Conservation (phyloP, 1,140 invertebrate species). For the Ridgeia piscesae region DNA sequence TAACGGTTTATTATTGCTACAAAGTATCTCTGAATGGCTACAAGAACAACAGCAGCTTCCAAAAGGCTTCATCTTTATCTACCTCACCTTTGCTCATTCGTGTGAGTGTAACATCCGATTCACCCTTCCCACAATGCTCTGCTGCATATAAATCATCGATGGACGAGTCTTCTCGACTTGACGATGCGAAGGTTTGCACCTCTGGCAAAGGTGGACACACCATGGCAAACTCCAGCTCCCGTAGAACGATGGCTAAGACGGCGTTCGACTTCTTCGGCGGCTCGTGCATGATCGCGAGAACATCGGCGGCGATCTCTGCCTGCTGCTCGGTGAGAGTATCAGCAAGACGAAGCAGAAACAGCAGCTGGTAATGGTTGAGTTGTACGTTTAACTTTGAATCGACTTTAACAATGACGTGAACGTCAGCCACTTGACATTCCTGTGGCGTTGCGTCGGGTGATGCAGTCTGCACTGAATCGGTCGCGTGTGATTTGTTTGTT, state of each 20-base stretch:
- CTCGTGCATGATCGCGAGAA: background rate
- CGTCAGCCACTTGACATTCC: constrained; percentile 7
- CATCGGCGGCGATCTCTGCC: constrained; percentile 21
- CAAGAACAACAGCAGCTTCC: no score
- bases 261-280: constrained; percentile 24
- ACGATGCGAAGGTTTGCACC: constrained; percentile 61
- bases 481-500: background rate
- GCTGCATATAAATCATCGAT: constrained; percentile 12
- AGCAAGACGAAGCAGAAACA: constrained; percentile 81
- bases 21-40: no score
- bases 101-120: constrained; percentile 72
- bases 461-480: background rate
- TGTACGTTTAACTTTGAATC: constrained; percentile 46
- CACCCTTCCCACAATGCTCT: background rate
- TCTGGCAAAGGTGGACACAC: constrained; percentile 78
- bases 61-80: constrained; percentile 67
- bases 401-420: constrained; percentile 42
- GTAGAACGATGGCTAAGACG: constrained; percentile 71
- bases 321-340: constrained; percentile 71
- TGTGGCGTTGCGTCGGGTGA: background rate
- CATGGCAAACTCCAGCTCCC: constrained; percentile 82
- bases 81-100: constrained; percentile 59
- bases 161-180: background rate
- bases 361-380: constrained; percentile 85
- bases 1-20: no score